Evolutionary conservation across 2,888 invertebrate genomes (phyloP), one percentile per base, ranked within the genome.

Genomic region (Ophion ellenae): DNA sequence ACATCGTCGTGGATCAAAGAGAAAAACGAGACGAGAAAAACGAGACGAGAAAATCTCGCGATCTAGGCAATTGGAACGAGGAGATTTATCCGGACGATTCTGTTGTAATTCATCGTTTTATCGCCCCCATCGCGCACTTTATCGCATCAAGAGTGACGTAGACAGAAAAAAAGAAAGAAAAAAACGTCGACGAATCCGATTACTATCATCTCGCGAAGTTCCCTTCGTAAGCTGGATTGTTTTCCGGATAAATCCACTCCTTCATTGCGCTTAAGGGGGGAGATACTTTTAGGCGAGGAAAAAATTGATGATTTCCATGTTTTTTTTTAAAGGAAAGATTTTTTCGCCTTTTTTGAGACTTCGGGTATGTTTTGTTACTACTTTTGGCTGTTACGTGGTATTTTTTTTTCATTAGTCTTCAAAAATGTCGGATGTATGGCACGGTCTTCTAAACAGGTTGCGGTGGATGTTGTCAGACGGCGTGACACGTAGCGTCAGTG

Each of bases 61-160:
- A 76, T 40, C 32, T 63, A 66, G 66, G 63, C 76, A 66, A 76
- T 66, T 76, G 76, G 76, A 53, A 28, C 66, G 64, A 76, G 63
- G 47, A 64, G 77, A 77, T 77, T 77, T 67, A 59, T 67, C 77
- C 17, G 53, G 67, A 77, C 67, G 40, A 67, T 67, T 57, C 28
- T 57, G 36, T 77, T 77, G 24, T 59, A 67, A 77, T 77, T 36
- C 36, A 57, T 67, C 17, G 32, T 24, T 67, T 67, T 67, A 77
- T 77, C 53, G 14, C 57, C 53, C 17, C 36, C 7, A 32, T n/a
- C 57, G 47, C 17, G 11, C 14, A 32, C 10, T 77, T n/a, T 32
- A 20, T 59, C 36, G 28, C 28, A n/a, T 57, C n/a, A 24, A 24
- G 57, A 17, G 17, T 64, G 24, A 32, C 24, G 40, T 40, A 53